Evolutionary conservation across 1,140 invertebrate genomes (phyloP), one percentile per base, ranked within the genome.

Genomic region (Samia ricini): DNA sequence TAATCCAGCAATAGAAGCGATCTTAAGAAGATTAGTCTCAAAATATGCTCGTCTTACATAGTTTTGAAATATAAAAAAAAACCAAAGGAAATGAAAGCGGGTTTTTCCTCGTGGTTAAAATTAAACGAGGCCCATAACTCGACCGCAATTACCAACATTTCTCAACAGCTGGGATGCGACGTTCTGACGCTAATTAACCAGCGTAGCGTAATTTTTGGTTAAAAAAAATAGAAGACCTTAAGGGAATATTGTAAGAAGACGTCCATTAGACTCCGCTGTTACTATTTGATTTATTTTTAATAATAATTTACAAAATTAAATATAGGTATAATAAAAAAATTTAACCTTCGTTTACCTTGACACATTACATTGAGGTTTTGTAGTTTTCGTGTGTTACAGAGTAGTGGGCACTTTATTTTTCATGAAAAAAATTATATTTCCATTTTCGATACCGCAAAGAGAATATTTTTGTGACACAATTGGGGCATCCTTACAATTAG

Each of bases 401-500:
- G 2, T 42, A 12, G 4, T 15, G 15, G 0, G 12, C 33, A 8
- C 7, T 7, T 15, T 42, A 42, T 42, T 10, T n/a, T n/a, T 15
- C 12, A 42, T 15, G 33, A 42, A 42, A 12, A 15, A 42, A 3
- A 12, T 42, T 42, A 10, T 42, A 42, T 42, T 42, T 42, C 12
- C 10, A 15, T 24, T 61, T 63, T 22, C 20, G 56, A 63, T 66
- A 74, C 67, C 68, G 65, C 62, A 52, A 57, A 60, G n/a, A 63
- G 66, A 69, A 62, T 54, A 72, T 73, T 81, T 70, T 74, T 72
- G 56, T 79, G 70, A 76, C 74, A 81, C n/a, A 82, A 80, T 83
- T 83, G 74, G 73, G 69, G 67, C 69, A 74, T 78, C 68, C 68
- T 74, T 69, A 77, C 74, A 83, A 83, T 83, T 79, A 79, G 76